Conservation (phyloP, 2,797 vertebrate species). For the Sylvia borin region DNA sequence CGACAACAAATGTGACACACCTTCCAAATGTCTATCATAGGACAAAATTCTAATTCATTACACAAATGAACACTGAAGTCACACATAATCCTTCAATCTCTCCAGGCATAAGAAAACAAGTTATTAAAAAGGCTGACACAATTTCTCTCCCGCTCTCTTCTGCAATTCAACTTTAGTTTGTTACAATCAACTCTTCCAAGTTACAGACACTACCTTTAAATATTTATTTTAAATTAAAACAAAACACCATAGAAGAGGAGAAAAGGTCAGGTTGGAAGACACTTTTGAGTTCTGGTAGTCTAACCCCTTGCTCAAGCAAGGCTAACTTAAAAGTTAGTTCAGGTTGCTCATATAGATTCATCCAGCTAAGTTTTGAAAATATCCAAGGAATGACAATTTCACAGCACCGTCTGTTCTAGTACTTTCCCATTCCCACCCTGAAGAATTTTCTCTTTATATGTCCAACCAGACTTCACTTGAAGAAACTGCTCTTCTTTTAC, state of each 20-base stretch:
- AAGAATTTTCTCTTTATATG: background rate
- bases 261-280: background rate
- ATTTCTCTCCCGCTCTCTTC: background rate
- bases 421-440: background rate
- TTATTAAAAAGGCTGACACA: background rate
- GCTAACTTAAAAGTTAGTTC: background rate
- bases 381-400: background rate
- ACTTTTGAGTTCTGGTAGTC: background rate
- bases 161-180: background rate
- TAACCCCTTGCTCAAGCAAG: background rate
- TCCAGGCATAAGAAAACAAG: background rate
- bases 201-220: background rate
- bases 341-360: background rate
- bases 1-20: background rate
- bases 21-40: background rate
- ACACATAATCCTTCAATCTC: background rate
- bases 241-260: background rate
- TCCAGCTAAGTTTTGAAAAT: background rate
- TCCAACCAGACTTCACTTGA: background rate
- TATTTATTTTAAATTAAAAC: background rate
- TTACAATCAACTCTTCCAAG: background rate
- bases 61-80: background rate
- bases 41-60: background rate
- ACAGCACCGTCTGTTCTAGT: background rate
- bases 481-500: background rate